Conservation (phyloP, 2,113 vertebrate genomes). For the Naja naja region DNA sequence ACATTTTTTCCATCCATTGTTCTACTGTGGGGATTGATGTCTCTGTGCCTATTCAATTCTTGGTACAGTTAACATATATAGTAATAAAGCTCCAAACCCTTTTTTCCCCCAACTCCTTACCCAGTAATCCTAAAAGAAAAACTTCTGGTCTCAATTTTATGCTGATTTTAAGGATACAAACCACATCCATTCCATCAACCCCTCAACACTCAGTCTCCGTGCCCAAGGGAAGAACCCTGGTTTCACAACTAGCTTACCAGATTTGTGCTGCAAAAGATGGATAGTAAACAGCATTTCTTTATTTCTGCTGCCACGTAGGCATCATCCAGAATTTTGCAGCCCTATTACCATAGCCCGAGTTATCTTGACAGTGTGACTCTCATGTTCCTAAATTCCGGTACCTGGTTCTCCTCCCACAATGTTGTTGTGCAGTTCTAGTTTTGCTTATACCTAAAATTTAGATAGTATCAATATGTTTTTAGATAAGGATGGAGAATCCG, state of each 20-base stretch:
- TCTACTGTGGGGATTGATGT: not conserved
- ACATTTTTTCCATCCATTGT: not conserved
- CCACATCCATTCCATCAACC: not conserved
- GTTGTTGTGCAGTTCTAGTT: not conserved
- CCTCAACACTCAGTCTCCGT: not conserved
- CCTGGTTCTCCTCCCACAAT: not conserved
- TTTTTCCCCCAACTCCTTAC: not conserved
- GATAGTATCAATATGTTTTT: not conserved
- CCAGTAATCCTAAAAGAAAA: not conserved
- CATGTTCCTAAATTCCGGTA: not conserved
- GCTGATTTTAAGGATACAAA: not conserved
- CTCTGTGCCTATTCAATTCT: not conserved
- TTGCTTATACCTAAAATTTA: not conserved
- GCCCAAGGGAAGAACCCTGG: not conserved
- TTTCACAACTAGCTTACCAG: not conserved
- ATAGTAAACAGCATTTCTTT: not conserved
- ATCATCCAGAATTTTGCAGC: not conserved
- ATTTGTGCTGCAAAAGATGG: not conserved
- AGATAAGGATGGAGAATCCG: not conserved
- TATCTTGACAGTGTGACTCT: not conserved
- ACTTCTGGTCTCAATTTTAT: not conserved
- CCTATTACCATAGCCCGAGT: not conserved
- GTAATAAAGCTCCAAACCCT: not conserved
- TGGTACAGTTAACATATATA: not conserved
- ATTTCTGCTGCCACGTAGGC: not conserved